Conservation (phyloP, 1,140 invertebrate species). For the Drosophila arawakana region DNA sequence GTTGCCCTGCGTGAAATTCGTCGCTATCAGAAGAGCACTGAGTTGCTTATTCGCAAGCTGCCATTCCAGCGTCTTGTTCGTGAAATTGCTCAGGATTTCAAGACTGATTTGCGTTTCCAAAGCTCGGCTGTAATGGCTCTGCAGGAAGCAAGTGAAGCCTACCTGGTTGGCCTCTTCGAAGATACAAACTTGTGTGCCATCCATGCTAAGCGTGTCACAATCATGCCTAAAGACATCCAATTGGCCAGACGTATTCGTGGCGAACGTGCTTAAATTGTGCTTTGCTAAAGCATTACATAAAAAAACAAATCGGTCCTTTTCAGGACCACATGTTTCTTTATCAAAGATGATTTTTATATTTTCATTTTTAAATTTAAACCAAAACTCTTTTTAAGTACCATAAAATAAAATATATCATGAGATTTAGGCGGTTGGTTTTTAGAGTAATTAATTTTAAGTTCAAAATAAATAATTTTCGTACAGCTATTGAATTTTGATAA, state of each 20-base stretch:
- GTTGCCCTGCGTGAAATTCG: no score
- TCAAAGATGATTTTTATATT: not conserved
- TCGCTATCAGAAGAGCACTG: no score
- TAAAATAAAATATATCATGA: no score
- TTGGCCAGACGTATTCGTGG: constrained; percentile 2
- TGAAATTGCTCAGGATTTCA: constrained; percentile 10
- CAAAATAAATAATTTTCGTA: no score
- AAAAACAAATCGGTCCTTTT: not conserved
- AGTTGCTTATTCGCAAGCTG: no score
- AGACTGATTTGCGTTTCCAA: constrained; percentile 8
- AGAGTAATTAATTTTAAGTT: no score
- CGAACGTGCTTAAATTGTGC: not conserved
- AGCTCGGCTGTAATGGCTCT: constrained; percentile 6
- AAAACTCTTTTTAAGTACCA: no score
- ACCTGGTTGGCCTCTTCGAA: constrained; percentile 6
- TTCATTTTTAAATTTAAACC: not conserved
- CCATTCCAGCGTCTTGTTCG: not conserved
- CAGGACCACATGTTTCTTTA: not conserved
- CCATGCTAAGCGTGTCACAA: constrained; percentile 1
- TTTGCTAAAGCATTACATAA: not conserved
- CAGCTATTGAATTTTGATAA: no score
- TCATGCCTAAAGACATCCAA: constrained; percentile 1
- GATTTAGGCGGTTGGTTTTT: no score
- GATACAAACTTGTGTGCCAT: constrained; percentile 1
- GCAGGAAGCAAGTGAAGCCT: constrained; percentile 6